phyloP scores from a whole-genome alignment of 2,797 vertebrate genomes.

The Sparidentex hasta region DNA sequence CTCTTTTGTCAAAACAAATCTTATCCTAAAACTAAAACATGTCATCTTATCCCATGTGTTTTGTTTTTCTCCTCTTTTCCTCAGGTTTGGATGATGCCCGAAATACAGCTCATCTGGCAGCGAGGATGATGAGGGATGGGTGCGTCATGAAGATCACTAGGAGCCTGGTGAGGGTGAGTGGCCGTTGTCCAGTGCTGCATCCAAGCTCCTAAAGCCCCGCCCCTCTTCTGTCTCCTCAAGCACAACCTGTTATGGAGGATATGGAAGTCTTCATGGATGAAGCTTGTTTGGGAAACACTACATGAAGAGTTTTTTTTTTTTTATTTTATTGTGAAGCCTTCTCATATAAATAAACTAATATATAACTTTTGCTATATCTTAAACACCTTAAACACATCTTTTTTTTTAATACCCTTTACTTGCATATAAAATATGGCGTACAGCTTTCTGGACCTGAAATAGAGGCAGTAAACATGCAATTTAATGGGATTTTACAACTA shows the following conservation, averaged over 20 bases:
- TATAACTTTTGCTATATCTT: conserved; percentile 6
- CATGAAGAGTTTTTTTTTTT: not conserved
- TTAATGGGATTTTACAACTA: not conserved
- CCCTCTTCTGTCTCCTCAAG: not conserved
- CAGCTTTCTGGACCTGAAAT: not conserved
- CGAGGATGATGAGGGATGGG: conserved; percentile 92
- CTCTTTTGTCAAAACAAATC: not conserved
- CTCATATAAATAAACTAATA: conserved; percentile 44
- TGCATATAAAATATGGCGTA: not conserved
- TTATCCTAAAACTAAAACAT: not conserved
- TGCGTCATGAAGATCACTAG: conserved; percentile 93
- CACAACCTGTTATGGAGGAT: not conserved
- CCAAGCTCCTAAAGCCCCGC: conserved; percentile 28
- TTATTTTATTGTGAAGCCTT: conserved; percentile 1
- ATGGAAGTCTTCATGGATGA: not conserved
- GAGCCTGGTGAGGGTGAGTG: conserved; percentile 91
- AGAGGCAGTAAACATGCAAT: not conserved
- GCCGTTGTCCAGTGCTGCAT: conserved; percentile 51
- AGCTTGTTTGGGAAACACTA: not conserved
- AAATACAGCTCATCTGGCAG: conserved; percentile 93
- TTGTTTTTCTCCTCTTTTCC: not conserved
- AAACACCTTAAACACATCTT: not conserved
- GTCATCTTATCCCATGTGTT: not conserved
- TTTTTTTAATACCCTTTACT: not conserved
- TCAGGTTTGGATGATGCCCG: conserved; percentile 94